Conservation (phyloP, 1,140 invertebrate species). For the Diachasma alloeum region DNA sequence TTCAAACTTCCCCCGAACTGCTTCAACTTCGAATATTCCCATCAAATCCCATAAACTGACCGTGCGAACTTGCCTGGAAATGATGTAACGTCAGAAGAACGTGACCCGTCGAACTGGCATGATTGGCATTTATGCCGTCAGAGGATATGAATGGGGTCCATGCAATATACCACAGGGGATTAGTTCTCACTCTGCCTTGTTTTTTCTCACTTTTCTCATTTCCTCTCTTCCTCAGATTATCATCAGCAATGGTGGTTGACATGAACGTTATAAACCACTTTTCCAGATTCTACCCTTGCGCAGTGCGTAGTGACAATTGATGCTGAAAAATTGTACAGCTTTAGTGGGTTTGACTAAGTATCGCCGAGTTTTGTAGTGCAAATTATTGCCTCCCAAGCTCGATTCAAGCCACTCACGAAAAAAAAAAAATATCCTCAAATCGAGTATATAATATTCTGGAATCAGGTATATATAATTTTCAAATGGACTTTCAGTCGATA, state of each 20-base stretch:
- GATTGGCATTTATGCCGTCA: neutral
- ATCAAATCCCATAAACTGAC: neutral
- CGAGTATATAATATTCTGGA: no score
- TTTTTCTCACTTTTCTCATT: conserved; percentile 11
- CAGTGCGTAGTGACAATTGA: no score
- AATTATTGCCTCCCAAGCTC: neutral
- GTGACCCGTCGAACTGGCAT: neutral
- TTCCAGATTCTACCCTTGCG: neutral
- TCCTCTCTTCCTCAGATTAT: neutral
- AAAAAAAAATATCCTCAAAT: no score
- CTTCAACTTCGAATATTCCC: neutral
- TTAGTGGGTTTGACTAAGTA: neutral
- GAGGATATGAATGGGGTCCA: neutral
- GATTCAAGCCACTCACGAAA: neutral
- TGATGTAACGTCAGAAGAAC: neutral
- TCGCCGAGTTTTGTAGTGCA: neutral
- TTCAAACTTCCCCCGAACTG: neutral
- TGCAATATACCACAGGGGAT: neutral
- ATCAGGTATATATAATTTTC: no score
- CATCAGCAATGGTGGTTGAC: neutral
- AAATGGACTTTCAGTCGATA: no score
- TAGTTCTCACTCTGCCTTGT: neutral
- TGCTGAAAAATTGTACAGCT: no score
- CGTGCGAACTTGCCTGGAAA: neutral
- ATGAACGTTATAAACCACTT: neutral